Evolutionary conservation across 53 echinoderm and acorn worm genomes (phyloP).

Genomic region (Echinarachnius parma): DNA sequence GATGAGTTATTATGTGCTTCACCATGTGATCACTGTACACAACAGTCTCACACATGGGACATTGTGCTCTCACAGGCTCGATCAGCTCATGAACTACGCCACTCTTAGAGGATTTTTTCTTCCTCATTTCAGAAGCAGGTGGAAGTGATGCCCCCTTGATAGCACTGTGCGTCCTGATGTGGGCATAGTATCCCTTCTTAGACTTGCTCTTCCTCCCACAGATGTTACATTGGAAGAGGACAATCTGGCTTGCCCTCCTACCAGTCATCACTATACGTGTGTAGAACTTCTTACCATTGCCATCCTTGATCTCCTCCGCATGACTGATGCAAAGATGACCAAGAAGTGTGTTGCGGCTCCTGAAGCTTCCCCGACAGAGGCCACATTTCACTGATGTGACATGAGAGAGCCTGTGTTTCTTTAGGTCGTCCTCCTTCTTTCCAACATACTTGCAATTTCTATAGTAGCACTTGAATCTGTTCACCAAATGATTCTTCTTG

Average conservation of each 20-base stretch:
- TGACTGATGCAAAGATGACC: conserved; percentile 27
- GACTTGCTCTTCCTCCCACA: conserved; percentile 33
- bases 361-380: conserved; percentile 8
- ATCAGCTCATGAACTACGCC: no score
- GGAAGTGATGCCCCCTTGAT: no score
- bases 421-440: not conserved
- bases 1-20: conserved; percentile 20
- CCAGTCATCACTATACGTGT: not conserved
- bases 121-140: no score
- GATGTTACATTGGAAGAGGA: conserved; percentile 25
- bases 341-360: conserved; percentile 20
- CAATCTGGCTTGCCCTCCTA: conserved; percentile 13
- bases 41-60: conserved; percentile 15
- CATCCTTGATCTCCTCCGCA: conserved; percentile 23
- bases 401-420: conserved; percentile 15
- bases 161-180: conserved; percentile 2
- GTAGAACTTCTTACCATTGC: conserved; percentile 23
- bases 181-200: conserved; percentile 13
- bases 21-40: not conserved
- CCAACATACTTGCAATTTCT: not conserved
- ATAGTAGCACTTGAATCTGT: conserved; percentile 28
- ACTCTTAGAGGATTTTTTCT: no score
- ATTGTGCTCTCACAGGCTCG: no score
- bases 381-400: not conserved
- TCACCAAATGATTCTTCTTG: conserved; percentile 5